Percentiles rank a stretch among this genome's conserved stretches.
Conservation (phyloP, 2,113 vertebrate genomes). For the Fregetta grallaria region DNA sequence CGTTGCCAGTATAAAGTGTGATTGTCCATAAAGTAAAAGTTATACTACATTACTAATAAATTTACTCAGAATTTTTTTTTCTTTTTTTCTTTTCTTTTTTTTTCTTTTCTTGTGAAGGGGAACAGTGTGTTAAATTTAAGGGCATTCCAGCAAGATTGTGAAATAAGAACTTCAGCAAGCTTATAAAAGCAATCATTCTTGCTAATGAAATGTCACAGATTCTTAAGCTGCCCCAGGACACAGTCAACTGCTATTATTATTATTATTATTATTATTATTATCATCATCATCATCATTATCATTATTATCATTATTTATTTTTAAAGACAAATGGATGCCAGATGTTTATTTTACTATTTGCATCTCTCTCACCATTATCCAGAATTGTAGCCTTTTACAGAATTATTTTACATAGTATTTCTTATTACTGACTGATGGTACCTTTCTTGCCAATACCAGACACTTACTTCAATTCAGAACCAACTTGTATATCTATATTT, state of each 20-base stretch:
- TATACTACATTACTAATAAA: background rate
- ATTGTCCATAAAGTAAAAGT: background rate
- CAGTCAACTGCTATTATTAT: background rate
- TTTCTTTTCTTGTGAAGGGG: background rate
- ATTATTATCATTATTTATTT: background rate
- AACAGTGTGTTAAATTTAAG: background rate
- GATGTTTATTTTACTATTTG: conserved; percentile 18
- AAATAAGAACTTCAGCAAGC: conserved; percentile 33
- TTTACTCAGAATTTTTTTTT: background rate
- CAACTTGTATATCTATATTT: background rate
- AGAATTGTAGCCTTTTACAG: conserved; percentile 3
- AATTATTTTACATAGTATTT: background rate
- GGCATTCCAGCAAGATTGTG: background rate
- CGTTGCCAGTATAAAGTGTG: background rate
- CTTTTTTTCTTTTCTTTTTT: too few species aligned
- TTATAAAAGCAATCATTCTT: conserved; percentile 47
- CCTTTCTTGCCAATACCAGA: background rate
- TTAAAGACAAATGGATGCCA: conserved; percentile 15
- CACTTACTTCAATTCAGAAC: background rate
- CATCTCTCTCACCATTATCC: background rate
- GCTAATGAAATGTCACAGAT: conserved; percentile 54
- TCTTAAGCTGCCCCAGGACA: conserved; percentile 37
- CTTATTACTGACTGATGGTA: background rate
- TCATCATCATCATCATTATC: too few species aligned
- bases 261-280: background rate